Base-by-base conservation (phyloP, 2,113 vertebrate species). In the Asarcornis scutulata region DNA sequence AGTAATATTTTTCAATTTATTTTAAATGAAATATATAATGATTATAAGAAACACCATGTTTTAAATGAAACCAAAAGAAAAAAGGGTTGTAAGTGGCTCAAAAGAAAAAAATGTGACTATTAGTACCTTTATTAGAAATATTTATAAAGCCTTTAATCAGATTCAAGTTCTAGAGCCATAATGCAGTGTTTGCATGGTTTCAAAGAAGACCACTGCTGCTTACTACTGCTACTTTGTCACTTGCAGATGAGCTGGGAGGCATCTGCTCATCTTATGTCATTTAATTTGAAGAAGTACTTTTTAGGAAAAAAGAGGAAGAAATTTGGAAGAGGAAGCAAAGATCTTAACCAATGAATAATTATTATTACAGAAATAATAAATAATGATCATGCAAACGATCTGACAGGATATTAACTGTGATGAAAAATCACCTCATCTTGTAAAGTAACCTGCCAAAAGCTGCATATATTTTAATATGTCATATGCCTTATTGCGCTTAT, bases 391-490 rank as follows among this genome's bases (percentile, higher is more conserved):
- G 26, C 18, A 58, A 27, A 53, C 72, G 60, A 86, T 95, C 72
- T 95, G 92, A 90, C 66, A 92, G 56, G 68, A n/a, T 23, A 63
- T 75, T 78, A 96, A 93, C 56, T 59, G 38, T 92, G 77, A 9
- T 91, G 86, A 86, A 77, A 96, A 88, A 31, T 74, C 23, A 13
- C 38, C 44, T 69, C 62, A 27, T 73, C 60, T 84, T 68, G 8
- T 90, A 90, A 75, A 42, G 73, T 81, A 81, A 93, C 53, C 56
- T 81, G 76, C 83, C 88, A 86, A 93, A 88, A 86, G 32, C 48
- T 40, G 60, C 56, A 44, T 68, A 60, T 81, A 60, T 83, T 42
- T 67, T 53, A 77, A 60, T 74, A 67, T 53, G 64, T 81, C 17
- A 36, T 91, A 94, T 74, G 18, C 29, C 32, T 79, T 76, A 23